phyloP scores from a whole-genome alignment of 2,888 invertebrate genomes.

The Tanypteryx hageni region DNA sequence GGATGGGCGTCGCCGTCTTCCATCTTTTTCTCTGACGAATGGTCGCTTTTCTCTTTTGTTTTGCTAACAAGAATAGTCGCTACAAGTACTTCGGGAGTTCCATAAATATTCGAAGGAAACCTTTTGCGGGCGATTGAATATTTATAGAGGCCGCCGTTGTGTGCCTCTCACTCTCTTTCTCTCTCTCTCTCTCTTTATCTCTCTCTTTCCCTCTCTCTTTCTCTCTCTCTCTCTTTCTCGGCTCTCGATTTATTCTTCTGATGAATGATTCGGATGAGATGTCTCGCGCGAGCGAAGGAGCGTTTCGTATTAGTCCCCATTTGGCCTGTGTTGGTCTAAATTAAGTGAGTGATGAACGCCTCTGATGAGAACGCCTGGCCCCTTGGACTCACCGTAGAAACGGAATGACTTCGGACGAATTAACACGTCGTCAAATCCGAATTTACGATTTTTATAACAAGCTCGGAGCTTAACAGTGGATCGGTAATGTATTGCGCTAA shows the following conservation, averaged over 20 bases:
- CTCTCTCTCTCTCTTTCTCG: not conserved
- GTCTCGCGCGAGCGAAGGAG: not conserved
- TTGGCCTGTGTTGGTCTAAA: slow-evolving; percentile 5
- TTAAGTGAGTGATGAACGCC: slow-evolving; percentile 16
- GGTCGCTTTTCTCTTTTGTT: not conserved
- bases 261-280: not conserved
- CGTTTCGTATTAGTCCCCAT: not conserved
- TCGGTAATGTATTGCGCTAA: not conserved
- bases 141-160: not conserved
- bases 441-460: not conserved
- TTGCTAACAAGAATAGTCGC: not conserved
- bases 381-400: not conserved
- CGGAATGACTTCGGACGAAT: not conserved
- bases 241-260: not conserved
- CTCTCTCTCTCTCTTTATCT: not conserved
- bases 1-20: slow-evolving; percentile 17
- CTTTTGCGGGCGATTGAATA: slow-evolving; percentile 9
- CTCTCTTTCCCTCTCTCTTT: not conserved
- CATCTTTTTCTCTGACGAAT: not conserved
- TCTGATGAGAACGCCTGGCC: not conserved
- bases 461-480: not conserved
- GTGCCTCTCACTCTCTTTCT: not conserved
- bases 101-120: slow-evolving; percentile 13
- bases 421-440: not conserved
- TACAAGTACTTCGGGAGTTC: not conserved